Base-by-base conservation (phyloP, 2,113 vertebrate species). In the Eclectus roratus region DNA sequence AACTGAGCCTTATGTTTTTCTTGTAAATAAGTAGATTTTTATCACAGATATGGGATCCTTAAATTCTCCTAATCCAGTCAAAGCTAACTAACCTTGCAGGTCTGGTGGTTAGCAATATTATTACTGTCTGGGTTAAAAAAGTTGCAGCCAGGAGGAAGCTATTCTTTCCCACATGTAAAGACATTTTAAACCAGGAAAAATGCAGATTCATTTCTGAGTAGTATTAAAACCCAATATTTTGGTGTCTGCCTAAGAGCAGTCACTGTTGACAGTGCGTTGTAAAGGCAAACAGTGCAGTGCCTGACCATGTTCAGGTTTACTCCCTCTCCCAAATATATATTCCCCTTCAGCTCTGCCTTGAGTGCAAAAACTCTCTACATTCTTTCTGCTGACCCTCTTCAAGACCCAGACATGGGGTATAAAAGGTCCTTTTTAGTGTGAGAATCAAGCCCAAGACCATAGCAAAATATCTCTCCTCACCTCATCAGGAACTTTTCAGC, bases 201-300 rank as follows among this genome's bases (percentile, higher is more conserved):
- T 13, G 28, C 20, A 53, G 8, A 4, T 46, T 88, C 6, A 41
- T 80, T 85, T 82, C 71, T 77, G 58, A 77, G 21, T 17, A 53
- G 9, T 29, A 35, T 58, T 78, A 77, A 69, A 88, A 73, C 73
- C 53, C 8, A 61, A 6, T 9, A 10, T 33, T 64, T 80, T 74
- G 39, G 9, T 2, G 0, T 56, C 35, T 87, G 47, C 1, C 2
- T 72, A 28, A 0, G 0, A 49, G n/a, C 44, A 47, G 21, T 73
- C 41, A 46, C 24, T 1, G 0, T 2, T 77, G 74, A 61, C 24
- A 72, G 28, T 14, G 46, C 11, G 2, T 4, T 66, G 35, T 68
- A 77, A 69, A 44, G n/a, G 31, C 49, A 52, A 58, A 35, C 0
- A 35, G 29, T 56, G 33, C 52, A 37, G 44, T 15, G 41, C 65